These are phyloP conservation scores for Oreochromis tanganicae DNA, from an alignment of 2,113 vertebrate species.

Conservation along the genomic window DNA sequence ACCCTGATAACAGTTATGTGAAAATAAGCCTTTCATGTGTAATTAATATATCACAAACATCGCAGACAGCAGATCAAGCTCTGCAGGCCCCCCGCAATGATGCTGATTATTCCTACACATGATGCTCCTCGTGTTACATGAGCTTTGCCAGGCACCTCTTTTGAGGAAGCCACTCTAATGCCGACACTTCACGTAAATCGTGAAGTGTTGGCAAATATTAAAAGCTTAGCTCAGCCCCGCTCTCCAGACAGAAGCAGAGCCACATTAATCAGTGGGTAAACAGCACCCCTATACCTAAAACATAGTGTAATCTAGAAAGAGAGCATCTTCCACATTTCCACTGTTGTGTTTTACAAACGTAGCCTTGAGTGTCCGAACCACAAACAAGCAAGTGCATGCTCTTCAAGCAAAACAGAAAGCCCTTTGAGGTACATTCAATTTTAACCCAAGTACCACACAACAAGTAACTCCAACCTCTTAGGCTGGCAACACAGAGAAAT, in stretches of 20 bases:
- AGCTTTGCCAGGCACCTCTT: not conserved
- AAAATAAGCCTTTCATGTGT: not conserved
- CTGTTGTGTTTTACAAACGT: not conserved
- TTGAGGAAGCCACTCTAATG: not conserved
- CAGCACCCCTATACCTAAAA: not conserved
- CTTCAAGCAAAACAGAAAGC: not conserved
- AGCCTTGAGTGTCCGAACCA: not conserved
- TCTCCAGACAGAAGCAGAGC: not conserved
- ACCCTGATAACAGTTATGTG: not conserved
- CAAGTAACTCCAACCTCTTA: not conserved
- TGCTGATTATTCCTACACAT: not conserved
- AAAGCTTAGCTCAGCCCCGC: not conserved
- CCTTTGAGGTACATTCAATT: not conserved
- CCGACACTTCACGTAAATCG: fast-evolving
- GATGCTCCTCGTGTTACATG: not conserved
- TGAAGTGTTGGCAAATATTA: not conserved
- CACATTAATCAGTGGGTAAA: not conserved
- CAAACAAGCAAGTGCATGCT: not conserved
- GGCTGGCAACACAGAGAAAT: not conserved
- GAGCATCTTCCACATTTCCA: not conserved
- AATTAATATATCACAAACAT: not conserved
- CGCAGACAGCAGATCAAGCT: not conserved
- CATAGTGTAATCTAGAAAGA: not conserved
- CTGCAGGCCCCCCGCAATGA: not conserved
- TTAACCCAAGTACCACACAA: not conserved